These are phyloP conservation scores for Aleiodes leptofemur DNA, from an alignment of 2,888 invertebrate species.

Conservation along the genomic window DNA sequence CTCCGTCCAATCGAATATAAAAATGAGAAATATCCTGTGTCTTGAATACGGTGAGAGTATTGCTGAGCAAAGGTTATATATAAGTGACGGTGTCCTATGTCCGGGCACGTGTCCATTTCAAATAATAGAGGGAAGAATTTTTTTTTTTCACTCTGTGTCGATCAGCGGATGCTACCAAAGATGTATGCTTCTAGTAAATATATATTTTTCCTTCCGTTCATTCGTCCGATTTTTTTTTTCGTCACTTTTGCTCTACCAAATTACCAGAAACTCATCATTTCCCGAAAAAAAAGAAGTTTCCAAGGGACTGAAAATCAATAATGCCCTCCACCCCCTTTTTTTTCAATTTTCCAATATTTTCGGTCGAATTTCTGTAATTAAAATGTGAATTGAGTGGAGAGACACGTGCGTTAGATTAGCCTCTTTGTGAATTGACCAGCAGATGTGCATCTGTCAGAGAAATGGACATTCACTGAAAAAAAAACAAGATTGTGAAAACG, in stretches of 20 bases:
- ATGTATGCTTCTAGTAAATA: conserved; percentile 37
- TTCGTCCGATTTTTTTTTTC: conserved; percentile 12
- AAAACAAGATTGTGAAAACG: conserved; percentile 33
- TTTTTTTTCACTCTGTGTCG: conserved; percentile 35
- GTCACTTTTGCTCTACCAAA: background rate
- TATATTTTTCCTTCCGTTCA: background rate
- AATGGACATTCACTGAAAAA: conserved; percentile 35
- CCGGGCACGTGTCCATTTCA: conserved; percentile 52
- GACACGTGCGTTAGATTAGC: conserved; percentile 31
- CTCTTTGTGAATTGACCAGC: conserved; percentile 48
- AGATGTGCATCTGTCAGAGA: conserved; percentile 53
- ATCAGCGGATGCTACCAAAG: conserved; percentile 27
- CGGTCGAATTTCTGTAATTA: conserved; percentile 36
- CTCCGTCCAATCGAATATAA: conserved; percentile 3
- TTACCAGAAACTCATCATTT: background rate
- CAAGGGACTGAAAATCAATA: too few species aligned
- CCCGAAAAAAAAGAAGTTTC: too few species aligned
- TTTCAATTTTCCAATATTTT: background rate
- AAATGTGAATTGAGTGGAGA: conserved; percentile 39
- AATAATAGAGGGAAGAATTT: conserved; percentile 51
- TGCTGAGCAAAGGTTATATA: background rate
- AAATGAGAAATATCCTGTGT: conserved; percentile 48
- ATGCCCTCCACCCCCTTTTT: background rate
- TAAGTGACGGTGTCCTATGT: conserved; percentile 54
- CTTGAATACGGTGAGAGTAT: conserved; percentile 33